Percentiles rank a stretch among this genome's conserved stretches.
These are phyloP conservation scores for Bombus consobrinus DNA, from an alignment of 1,140 invertebrate species.

Conservation along the genomic window DNA sequence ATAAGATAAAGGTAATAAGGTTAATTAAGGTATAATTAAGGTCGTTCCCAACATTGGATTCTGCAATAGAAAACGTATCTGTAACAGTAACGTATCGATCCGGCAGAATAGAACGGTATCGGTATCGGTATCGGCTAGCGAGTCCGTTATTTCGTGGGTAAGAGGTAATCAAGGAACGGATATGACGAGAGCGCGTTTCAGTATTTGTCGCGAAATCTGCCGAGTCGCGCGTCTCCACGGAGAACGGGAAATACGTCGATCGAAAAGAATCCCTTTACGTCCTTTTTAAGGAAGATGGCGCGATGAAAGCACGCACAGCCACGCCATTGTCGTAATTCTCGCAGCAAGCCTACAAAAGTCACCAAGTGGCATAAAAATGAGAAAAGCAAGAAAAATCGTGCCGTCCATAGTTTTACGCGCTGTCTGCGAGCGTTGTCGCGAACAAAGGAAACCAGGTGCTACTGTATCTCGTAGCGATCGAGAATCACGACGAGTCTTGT, in stretches of 20 bases:
- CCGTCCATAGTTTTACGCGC: too few species aligned
- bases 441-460: neutral
- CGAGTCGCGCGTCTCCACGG: neutral
- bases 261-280: neutral
- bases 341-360: neutral
- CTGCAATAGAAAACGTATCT: neutral
- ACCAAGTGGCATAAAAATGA: too few species aligned
- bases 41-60: neutral
- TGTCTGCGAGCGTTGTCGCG: too few species aligned
- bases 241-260: neutral
- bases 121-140: neutral
- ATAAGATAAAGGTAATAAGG: too few species aligned
- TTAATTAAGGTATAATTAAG: too few species aligned
- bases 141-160: neutral
- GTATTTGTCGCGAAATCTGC: neutral
- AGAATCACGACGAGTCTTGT: conserved; percentile 47
- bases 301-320: neutral
- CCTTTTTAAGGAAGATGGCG: conserved; percentile 18
- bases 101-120: too few species aligned
- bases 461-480: conserved; percentile 23
- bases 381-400: too few species aligned
- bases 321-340: conserved; percentile 32
- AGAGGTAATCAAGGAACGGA: neutral
- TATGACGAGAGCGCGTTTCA: neutral
- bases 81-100: too few species aligned